Evolutionary conservation across 35 echinoderm and acorn worm species (phyloP).

Genomic region (Strongylocentrotus purpuratus): DNA sequence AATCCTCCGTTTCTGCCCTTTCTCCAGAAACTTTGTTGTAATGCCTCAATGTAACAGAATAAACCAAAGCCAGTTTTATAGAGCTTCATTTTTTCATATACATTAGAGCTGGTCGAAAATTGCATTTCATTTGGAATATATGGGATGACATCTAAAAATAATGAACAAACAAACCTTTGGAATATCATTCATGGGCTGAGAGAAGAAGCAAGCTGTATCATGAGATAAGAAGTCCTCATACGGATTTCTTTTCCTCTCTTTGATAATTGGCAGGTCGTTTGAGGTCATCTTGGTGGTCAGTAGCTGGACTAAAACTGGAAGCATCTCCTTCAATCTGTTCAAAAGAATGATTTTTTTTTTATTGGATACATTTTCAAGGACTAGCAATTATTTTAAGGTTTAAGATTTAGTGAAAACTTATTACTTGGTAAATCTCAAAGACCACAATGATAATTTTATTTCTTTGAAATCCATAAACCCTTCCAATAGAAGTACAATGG

Average conservation of each 20-base stretch:
- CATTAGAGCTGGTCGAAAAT: too few species aligned
- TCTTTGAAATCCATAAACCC: not conserved
- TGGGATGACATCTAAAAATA: too few species aligned
- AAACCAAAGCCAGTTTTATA: too few species aligned
- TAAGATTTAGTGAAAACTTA: not conserved
- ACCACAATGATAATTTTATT: not conserved
- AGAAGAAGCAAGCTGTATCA: constrained; percentile 27
- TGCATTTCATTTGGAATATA: too few species aligned
- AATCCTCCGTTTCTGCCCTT: too few species aligned
- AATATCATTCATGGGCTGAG: not conserved
- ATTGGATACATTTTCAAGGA: not conserved
- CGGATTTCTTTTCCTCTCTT: not conserved
- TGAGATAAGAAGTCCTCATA: constrained; percentile 41
- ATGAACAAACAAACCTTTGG: not conserved
- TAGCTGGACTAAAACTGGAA: constrained; percentile 5
- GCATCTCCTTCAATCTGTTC: constrained; percentile 32
- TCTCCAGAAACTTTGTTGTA: too few species aligned
- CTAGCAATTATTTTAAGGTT: not conserved
- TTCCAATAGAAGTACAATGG: too few species aligned
- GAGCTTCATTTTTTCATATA: too few species aligned
- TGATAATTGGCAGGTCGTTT: not conserved
- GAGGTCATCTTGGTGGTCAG: not conserved
- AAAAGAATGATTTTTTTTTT: not conserved
- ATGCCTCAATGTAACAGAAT: too few species aligned
- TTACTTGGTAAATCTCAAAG: not conserved